phyloP scores from a whole-genome alignment of 1,140 invertebrate species.

The Tachypleus tridentatus region DNA sequence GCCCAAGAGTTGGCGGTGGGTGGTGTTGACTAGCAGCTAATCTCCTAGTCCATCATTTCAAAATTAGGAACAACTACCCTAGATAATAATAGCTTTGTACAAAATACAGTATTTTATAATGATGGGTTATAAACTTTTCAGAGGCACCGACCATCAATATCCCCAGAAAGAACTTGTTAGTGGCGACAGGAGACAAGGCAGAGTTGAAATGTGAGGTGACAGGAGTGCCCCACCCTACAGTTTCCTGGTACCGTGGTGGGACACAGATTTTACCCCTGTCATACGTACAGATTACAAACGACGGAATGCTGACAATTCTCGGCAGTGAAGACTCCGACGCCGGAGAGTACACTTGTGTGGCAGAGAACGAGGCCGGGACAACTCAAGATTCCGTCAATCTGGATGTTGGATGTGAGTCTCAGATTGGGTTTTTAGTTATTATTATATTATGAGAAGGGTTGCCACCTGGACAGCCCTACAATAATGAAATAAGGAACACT shows the following conservation, averaged over 20 bases:
- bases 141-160: conserved; percentile 14
- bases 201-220: conserved; percentile 28
- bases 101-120: too few species aligned
- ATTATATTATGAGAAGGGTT: too few species aligned
- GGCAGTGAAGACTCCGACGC: conserved; percentile 29
- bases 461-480: too few species aligned
- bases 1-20: too few species aligned
- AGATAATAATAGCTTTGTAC: too few species aligned
- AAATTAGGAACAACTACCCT: too few species aligned
- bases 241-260: conserved; percentile 29
- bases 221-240: conserved; percentile 30
- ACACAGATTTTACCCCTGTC: conserved; percentile 5
- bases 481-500: too few species aligned
- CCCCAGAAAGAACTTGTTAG: conserved; percentile 14
- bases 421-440: background rate
- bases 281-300: conserved; percentile 13
- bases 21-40: too few species aligned
- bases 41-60: too few species aligned
- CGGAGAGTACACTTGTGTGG: conserved; percentile 35
- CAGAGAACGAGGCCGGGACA: conserved; percentile 33
- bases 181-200: conserved; percentile 21
- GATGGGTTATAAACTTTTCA: background rate
- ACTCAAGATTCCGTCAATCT: conserved; percentile 28
- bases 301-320: conserved; percentile 13
- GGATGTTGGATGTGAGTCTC: conserved; percentile 35